Percentiles rank a stretch among this genome's conserved stretches.
phyloP scores from a whole-genome alignment of 2,888 invertebrate genomes.

The Empis stercorea region DNA sequence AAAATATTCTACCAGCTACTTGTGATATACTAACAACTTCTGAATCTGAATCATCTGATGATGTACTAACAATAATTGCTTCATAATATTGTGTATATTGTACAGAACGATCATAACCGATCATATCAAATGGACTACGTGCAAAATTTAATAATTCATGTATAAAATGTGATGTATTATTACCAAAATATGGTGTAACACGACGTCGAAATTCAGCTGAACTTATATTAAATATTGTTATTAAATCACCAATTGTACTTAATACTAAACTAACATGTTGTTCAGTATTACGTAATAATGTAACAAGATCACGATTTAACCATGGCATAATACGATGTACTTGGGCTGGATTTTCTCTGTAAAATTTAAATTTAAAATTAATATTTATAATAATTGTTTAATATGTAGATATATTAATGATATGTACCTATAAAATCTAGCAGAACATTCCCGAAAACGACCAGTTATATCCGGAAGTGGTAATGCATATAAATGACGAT shows the following conservation, averaged over 20 bases:
- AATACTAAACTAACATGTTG: constrained; percentile 54
- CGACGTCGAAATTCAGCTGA: constrained; percentile 52
- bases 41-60: constrained; percentile 20
- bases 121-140: constrained; percentile 72
- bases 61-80: constrained; percentile 26
- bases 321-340: constrained; percentile 74
- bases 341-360: constrained; percentile 66
- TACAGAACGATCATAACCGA: constrained; percentile 63
- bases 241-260: constrained; percentile 52
- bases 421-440: constrained; percentile 58
- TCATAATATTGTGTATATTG: constrained; percentile 39
- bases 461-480: constrained; percentile 57
- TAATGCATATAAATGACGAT: constrained; percentile 60
- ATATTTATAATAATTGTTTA: background rate
- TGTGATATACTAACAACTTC: constrained; percentile 8
- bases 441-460: constrained; percentile 57
- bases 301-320: constrained; percentile 72
- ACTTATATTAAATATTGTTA: constrained; percentile 48
- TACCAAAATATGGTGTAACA: constrained; percentile 54
- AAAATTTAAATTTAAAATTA: constrained; percentile 18
- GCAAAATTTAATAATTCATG: constrained; percentile 83
- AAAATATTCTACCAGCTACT: background rate
- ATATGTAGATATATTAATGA: constrained; percentile 4
- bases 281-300: constrained; percentile 45
- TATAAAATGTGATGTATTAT: constrained; percentile 70